Evolutionary conservation across 2,797 vertebrate genomes (phyloP).

Genomic region (Ibycter americanus): DNA sequence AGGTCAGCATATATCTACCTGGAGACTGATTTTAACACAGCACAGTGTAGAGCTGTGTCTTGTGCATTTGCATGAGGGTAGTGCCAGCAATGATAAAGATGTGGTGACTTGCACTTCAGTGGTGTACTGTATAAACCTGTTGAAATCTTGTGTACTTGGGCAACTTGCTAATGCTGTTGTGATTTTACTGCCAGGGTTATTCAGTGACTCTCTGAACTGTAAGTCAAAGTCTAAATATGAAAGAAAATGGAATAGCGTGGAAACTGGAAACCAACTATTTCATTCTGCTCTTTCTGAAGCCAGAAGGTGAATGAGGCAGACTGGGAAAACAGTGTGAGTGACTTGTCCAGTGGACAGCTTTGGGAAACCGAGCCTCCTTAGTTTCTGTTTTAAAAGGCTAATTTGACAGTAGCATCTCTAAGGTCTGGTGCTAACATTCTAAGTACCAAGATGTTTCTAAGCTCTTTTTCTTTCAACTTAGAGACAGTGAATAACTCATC

Average conservation of each 20-base stretch:
- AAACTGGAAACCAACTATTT: neutral
- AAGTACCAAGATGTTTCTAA: neutral
- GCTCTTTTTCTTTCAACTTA: neutral
- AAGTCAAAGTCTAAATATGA: neutral
- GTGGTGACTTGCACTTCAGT: accelerated
- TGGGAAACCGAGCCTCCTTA: neutral
- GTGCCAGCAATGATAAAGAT: accelerated
- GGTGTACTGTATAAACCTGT: no score
- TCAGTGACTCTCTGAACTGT: neutral
- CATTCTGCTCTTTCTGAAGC: neutral
- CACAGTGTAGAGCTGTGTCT: accelerated
- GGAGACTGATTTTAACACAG: neutral
- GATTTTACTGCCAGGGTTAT: neutral
- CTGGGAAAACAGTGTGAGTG: neutral
- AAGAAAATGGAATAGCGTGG: neutral
- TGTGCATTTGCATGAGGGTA: neutral
- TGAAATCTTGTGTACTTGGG: neutral
- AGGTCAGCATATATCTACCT: neutral
- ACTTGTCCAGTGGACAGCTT: neutral
- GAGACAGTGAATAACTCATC: neutral
- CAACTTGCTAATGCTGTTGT: neutral
- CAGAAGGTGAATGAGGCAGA: neutral
- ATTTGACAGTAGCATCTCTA: neutral
- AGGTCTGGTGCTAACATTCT: neutral
- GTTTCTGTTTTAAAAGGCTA: neutral